A percentile compares a stretch with the other conserved stretches of the same genome.
Evolutionary conservation across 2,113 vertebrate genomes (phyloP).

Genomic region (Lophotis ruficrista): DNA sequence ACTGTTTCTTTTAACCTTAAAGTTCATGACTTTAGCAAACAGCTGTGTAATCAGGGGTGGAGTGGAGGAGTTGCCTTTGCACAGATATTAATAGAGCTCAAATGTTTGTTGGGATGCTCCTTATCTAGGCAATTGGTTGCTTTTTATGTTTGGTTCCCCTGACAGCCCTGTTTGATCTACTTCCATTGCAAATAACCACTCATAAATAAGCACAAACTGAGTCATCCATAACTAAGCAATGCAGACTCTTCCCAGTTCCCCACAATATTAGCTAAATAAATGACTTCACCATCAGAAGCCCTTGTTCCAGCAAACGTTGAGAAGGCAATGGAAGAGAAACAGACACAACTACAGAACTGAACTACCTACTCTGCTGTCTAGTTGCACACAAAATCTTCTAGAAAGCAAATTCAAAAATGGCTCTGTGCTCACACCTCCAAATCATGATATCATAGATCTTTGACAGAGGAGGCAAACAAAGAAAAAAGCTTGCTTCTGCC

Average conservation of each 20-base stretch:
- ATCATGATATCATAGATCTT: neutral
- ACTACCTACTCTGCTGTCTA: neutral
- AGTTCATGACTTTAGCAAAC: conserved; percentile 40
- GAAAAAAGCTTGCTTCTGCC: neutral
- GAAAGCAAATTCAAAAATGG: neutral
- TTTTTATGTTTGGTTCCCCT: neutral
- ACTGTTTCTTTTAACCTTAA: conserved; percentile 25
- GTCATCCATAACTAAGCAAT: conserved; percentile 1
- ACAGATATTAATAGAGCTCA: conserved; percentile 31
- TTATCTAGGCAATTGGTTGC: conserved; percentile 37
- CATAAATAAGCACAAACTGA: conserved; percentile 1
- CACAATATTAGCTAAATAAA: conserved; percentile 8
- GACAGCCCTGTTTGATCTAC: neutral
- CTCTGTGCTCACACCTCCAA: neutral
- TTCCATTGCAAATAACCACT: conserved; percentile 25
- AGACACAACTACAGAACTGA: neutral
- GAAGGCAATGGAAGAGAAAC: conserved; percentile 3
- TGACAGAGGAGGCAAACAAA: neutral
- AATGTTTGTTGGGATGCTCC: conserved; percentile 47
- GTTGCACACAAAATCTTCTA: neutral
- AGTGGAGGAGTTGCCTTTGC: conserved; percentile 33
- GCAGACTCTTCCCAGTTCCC: neutral
- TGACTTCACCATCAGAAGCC: conserved; percentile 21
- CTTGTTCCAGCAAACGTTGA: neutral
- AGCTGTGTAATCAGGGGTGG: conserved; percentile 28